Evolutionary conservation across 2,797 vertebrate genomes (phyloP).

Genomic region (Anisognathus igniventris): DNA sequence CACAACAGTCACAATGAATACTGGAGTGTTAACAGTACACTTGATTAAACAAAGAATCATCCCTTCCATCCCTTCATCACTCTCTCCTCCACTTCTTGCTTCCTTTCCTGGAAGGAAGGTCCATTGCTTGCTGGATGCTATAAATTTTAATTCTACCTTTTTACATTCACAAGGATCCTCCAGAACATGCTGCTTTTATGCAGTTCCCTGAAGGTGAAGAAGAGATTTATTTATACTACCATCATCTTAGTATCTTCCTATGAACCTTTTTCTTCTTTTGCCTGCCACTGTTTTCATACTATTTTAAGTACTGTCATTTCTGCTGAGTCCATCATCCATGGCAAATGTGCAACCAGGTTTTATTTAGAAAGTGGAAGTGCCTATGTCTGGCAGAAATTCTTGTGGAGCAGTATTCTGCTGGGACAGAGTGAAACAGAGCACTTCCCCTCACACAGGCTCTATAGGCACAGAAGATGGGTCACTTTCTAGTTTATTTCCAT

Average conservation of each 20-base stretch:
- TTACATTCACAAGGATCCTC: neutral
- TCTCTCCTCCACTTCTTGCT: neutral
- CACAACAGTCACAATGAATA: neutral
- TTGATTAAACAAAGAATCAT: neutral
- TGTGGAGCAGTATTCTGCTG: neutral
- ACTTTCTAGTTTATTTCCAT: neutral
- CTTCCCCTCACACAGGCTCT: neutral
- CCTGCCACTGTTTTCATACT: neutral
- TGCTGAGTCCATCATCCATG: neutral
- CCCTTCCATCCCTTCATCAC: neutral
- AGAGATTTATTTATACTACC: neutral
- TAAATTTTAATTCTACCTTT: neutral
- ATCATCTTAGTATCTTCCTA: neutral
- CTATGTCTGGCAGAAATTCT: neutral
- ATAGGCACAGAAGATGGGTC: neutral
- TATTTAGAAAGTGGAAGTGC: neutral
- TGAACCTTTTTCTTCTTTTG: neutral
- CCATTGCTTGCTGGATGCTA: neutral
- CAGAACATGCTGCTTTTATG: neutral
- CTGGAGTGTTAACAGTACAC: too few relatives aligned
- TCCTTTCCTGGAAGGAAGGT: neutral
- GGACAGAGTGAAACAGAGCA: neutral
- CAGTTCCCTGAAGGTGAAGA: neutral
- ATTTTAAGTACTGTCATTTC: neutral
- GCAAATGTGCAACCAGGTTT: neutral